A percentile compares a stretch with the other conserved stretches of the same genome.
These are phyloP conservation scores for Eudyptes chrysolophus DNA, from an alignment of 2,113 vertebrate genomes.

Conservation along the genomic window DNA sequence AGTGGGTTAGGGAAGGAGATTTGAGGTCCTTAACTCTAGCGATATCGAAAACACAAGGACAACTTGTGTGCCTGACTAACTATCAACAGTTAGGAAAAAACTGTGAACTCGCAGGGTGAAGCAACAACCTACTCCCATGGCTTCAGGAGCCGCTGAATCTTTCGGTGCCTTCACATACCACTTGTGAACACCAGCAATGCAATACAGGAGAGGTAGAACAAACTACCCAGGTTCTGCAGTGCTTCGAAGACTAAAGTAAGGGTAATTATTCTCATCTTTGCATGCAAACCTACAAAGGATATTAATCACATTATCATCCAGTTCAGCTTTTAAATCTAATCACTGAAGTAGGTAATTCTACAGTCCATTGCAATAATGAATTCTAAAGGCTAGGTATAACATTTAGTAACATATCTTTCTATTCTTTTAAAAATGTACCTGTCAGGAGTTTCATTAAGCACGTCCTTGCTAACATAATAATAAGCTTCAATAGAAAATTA, in stretches of 20 bases:
- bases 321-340: neutral
- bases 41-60: neutral
- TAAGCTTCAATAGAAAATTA: neutral
- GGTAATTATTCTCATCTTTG: neutral
- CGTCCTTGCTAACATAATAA: neutral
- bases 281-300: neutral
- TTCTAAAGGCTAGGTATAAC: neutral
- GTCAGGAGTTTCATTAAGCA: neutral
- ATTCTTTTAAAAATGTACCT: neutral
- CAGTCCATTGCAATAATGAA: neutral
- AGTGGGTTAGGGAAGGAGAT: slow-evolving; percentile 2
- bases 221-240: neutral
- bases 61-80: neutral
- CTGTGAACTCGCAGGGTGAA: accelerated
- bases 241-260: neutral
- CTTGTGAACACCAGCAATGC: neutral
- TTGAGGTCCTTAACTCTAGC: neutral
- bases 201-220: neutral
- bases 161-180: neutral
- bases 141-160: neutral
- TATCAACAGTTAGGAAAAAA: neutral
- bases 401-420: neutral
- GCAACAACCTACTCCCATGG: neutral
- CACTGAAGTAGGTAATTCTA: neutral
- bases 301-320: neutral